Base-by-base conservation (phyloP, 2,797 vertebrate genomes). In the Sebastes nivosus region DNA sequence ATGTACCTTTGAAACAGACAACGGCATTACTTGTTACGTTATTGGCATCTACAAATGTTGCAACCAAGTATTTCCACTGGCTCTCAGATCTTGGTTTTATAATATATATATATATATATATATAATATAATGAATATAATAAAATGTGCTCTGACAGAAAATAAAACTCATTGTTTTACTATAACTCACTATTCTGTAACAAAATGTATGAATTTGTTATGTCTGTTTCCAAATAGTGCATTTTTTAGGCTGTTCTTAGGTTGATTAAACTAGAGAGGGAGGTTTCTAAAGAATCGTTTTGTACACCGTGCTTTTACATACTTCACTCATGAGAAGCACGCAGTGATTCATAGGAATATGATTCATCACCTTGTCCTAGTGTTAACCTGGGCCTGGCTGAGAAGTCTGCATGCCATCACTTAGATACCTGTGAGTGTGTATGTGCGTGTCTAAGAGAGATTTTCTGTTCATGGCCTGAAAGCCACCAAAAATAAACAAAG, bases 331-430 rank as follows among this genome's bases (percentile, higher is more conserved):
- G 86, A 89, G 36, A 8, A 81, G 42, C 14, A 25, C 20, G 5
- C 18, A 4, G 20, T 90, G 92, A 92, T 90, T 89, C 88, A 89
- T 79, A 87, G 86, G 81, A 74, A 68, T 90, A 42, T 81, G 76
- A 85, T 85, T 89, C 60, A 61, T 83, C 25, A 38, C 74, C 65
- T 66, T 75, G 80, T 77, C 46, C 59, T 80, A 16, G 3, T 70
- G 38, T 79, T 66, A 59, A 84, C 38, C 14, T 63, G 20, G 69
- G 79, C 69, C 77, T 66, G 82, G 77, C 68, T 30, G 46, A 79
- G 54, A 83, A 80, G 73, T 81, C 61, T 13, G 42, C 46, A 25
- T 46, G 50, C 63, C 70, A 67, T 88, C 65, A 79, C 81, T 77
- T 68, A 63, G 76, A 75, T 72, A 75, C 74, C 24, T 63, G 67